Base-by-base conservation (phyloP, 2,888 invertebrate genomes). In the Chymomyza procnemis region DNA sequence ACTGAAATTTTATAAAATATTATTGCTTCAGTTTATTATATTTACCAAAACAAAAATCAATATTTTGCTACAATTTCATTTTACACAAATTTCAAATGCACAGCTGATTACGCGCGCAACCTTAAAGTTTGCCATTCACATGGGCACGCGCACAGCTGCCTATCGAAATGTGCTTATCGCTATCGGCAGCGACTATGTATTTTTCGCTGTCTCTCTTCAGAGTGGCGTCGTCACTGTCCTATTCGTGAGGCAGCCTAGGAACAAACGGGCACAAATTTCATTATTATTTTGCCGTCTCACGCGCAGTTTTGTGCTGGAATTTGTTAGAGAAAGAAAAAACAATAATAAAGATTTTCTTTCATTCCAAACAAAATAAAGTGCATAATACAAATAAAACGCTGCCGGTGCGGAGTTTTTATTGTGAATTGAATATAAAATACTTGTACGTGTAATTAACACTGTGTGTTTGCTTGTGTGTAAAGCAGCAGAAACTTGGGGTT, bases 291-390 rank as follows among this genome's bases (percentile, higher is more conserved):
- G 59, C 59, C 63, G 59, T 67, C 75, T 74, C 75, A 71, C 68
- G 69, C 75, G 56, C 52, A 41, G 70, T 69, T 61, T 74, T 69
- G 79, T 85, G 82, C 78, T 85, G 87, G 78, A 88, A 89, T 89
- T 87, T 84, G 89, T 80, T 87, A 88, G 88, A 89, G 81, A 78
- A 88, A 87, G 88, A 88, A 87, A 86, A 86, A 88, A 89, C 87
- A 88, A 88, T 85, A 89, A 88, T 88, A 84, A 81, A 83, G 72
- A 72, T 78, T 71, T 85, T 74, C 69, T 85, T 74, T 75, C 76
- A 75, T 76, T 78, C 73, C 73, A 85, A 83, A 80, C 77, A 87
- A 83, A 80, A 62, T 74, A 73, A 64, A 67, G 70, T 71, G 69
- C 12, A 8, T 66, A 66, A 66, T 18, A 50, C 14, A 50, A 19